These are phyloP conservation scores for Hemicordylus capensis DNA, from an alignment of 2,113 vertebrate genomes.

Conservation along the genomic window DNA sequence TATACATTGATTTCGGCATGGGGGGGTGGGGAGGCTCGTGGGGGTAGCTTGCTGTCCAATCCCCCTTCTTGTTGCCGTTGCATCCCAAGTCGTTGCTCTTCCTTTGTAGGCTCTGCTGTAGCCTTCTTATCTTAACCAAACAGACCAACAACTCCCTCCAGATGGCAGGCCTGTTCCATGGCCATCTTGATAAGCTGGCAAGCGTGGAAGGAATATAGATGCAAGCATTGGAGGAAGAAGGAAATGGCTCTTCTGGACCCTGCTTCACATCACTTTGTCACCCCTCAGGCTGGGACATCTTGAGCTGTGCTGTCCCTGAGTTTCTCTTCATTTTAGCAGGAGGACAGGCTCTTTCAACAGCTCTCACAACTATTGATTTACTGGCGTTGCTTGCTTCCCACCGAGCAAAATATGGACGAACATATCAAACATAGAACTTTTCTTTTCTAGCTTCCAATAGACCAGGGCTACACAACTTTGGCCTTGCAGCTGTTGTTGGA, in stretches of 20 bases:
- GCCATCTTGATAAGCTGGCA: background rate
- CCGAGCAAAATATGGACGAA: no score
- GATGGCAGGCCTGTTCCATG: constrained; percentile 10
- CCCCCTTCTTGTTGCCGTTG: background rate
- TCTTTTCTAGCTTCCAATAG: constrained; percentile 46
- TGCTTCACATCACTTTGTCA: constrained; percentile 2
- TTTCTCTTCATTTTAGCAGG: constrained; percentile 33
- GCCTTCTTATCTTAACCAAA: constrained; percentile 30
- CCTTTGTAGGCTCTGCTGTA: background rate
- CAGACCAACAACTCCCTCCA: constrained; percentile 34
- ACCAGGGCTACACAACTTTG: background rate
- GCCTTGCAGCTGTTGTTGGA: no score
- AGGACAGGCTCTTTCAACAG: constrained; percentile 39
- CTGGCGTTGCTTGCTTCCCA: constrained; percentile 15
- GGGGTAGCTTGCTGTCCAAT: background rate
- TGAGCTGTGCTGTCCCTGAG: constrained; percentile 19
- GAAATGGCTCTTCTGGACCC: constrained; percentile 14
- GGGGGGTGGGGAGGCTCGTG: no score
- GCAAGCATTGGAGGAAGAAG: background rate
- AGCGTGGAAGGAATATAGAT: constrained; percentile 18
- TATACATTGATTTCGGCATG: background rate
- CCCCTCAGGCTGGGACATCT: constrained; percentile 32
- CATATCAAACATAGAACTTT: no score
- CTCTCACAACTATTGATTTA: constrained; percentile 13
- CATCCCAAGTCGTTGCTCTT: background rate